phyloP scores from a whole-genome alignment of 2,797 vertebrate species.

The Microctenopoma steveboyesi region DNA sequence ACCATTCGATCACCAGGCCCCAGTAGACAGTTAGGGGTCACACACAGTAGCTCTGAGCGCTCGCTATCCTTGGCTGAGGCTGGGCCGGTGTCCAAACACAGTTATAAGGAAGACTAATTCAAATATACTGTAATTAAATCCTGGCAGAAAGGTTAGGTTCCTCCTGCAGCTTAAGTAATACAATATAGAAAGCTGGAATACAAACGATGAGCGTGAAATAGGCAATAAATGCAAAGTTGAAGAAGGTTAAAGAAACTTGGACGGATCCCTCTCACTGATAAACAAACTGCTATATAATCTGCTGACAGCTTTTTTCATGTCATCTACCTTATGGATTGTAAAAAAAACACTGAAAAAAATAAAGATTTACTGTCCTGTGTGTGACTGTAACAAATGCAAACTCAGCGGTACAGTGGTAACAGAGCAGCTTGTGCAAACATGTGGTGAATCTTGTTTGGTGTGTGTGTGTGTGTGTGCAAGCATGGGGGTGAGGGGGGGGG shows the following conservation, averaged over 20 bases:
- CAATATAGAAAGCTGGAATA: not conserved
- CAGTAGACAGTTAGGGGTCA: conserved; percentile 7
- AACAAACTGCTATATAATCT: too few species aligned
- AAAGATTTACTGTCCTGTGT: too few species aligned
- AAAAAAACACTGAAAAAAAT: not conserved
- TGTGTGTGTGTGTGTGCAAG: not conserved
- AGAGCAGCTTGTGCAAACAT: conserved; percentile 12
- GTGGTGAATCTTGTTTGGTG: not conserved
- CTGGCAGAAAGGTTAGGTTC: conserved; percentile 7
- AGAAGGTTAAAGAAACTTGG: too few species aligned
- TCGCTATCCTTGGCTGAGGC: not conserved
- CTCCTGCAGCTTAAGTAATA: not conserved
- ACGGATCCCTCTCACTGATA: too few species aligned
- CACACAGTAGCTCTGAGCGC: conserved; percentile 47
- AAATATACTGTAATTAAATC: conserved; percentile 26
- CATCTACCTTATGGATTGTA: not conserved
- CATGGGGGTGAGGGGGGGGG: too few species aligned
- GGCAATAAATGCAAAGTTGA: not conserved
- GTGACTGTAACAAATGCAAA: not conserved
- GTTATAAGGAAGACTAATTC: not conserved
- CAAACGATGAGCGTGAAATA: not conserved
- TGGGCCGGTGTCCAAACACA: conserved; percentile 25
- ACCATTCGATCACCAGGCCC: conserved; percentile 33
- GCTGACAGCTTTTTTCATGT: conserved; percentile 10
- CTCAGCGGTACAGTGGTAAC: not conserved